Evolutionary conservation across 1,140 invertebrate species (phyloP), one percentile per base, ranked within the genome.

Genomic region (Hypsibius dujardini): DNA sequence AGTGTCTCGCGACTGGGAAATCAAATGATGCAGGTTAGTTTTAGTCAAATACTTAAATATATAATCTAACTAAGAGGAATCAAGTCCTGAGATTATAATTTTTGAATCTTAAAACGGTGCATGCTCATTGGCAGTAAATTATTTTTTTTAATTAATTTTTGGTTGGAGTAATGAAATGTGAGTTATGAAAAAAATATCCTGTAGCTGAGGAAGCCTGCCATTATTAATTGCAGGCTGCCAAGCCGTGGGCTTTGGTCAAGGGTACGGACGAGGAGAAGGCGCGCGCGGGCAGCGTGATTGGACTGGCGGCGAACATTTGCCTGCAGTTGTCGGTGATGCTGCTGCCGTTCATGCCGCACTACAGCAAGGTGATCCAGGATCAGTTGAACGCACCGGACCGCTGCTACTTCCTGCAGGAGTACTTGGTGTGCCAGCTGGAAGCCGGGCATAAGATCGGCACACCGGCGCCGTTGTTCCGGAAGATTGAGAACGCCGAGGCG

Each of bases 231-330:
- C 28, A 99, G 81, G 81, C 82, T 1, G 87, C 89, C 74, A 87
- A 95, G 78, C 95, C 95, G 0, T 99, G 95, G 95, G 88, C 90
- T 1, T 82, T 93, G 73, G 82, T 95, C 0, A 98, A 98, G 79
- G 89, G 89, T 15, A 83, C 76, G 42, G 84, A 86, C 7, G 84
- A 86, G 62, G 85, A 90, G 71, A 88, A 86, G 87, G 79, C 79
- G 71, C 84, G 87, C 46, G 92, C 91, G 1, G 87, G 86, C 1
- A 90, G 89, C 1, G 86, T 96, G 2, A 86, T 95, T 73, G 90
- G 87, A 59, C 75, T 98, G 60, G 88, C 87, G 72, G 87, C 86
- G 72, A 96, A 98, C 78, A 81, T 98, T 45, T 85, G 87, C 1
- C 88, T 87, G 76, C 81, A 96, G 0, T 77, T 98, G 59, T 86